Conservation (phyloP, 2,888 invertebrate genomes). For the Dasysyrphus albostriatus region DNA sequence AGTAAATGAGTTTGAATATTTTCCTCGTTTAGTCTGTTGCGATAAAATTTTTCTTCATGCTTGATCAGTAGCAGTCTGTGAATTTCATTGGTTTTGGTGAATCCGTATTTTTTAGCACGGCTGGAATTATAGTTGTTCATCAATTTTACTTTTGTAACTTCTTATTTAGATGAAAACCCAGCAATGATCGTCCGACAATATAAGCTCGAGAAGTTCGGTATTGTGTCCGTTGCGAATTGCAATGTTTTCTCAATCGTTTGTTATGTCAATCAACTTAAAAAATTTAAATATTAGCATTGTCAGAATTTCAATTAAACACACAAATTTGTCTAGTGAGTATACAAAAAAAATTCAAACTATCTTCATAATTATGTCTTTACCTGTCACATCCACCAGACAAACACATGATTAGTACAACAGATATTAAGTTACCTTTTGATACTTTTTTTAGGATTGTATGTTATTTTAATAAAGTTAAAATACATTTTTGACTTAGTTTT, state of each 20-base stretch:
- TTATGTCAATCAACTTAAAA: not conserved
- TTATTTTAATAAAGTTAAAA: too few relatives aligned
- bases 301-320: too few relatives aligned
- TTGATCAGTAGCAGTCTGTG: not conserved
- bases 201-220: not conserved
- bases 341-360: too few relatives aligned
- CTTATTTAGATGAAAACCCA: not conserved
- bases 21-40: conserved; percentile 5
- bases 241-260: not conserved
- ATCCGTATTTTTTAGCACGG: conserved; percentile 5
- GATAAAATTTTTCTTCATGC: conserved; percentile 1
- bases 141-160: not conserved
- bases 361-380: too few relatives aligned
- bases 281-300: not conserved
- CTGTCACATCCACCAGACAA: too few relatives aligned
- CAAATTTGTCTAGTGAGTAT: too few relatives aligned
- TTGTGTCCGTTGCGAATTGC: too few relatives aligned
- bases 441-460: too few relatives aligned
- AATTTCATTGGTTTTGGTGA: not conserved
- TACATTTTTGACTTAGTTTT: too few relatives aligned
- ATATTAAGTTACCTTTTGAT: too few relatives aligned
- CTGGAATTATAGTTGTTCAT: conserved; percentile 1
- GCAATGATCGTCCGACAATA: conserved; percentile 5
- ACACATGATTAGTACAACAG: too few relatives aligned
- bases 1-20: not conserved